phyloP scores from a whole-genome alignment of 2,797 vertebrate species.

The Helarctos malayanus region DNA sequence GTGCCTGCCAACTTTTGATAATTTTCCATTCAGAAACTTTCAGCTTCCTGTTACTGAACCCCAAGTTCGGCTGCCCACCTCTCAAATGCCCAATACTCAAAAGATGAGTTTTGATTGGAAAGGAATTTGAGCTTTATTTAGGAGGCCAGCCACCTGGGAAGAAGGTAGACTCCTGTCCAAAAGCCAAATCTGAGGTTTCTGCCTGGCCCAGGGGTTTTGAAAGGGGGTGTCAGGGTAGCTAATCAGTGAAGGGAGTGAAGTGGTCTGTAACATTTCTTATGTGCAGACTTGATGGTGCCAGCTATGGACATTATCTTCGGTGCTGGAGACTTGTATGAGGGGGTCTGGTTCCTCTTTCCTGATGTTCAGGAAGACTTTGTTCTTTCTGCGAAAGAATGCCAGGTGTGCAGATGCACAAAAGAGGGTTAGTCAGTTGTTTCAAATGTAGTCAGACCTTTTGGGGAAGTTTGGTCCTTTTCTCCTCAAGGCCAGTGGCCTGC shows the following conservation, averaged over 20 bases:
- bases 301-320: neutral
- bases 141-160: neutral
- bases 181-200: neutral
- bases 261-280: neutral
- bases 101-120: neutral
- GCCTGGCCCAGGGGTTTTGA: neutral
- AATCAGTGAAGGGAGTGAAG: neutral
- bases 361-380: neutral
- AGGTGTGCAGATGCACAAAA: neutral
- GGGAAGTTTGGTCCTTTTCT: neutral
- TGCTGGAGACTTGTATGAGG: neutral
- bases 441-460: neutral
- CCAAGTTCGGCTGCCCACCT: neutral
- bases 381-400: neutral
- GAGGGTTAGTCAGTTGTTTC: neutral
- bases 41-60: neutral
- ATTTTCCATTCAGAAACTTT: neutral
- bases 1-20: neutral
- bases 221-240: neutral
- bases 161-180: neutral
- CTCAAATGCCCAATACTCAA: neutral
- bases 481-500: neutral
- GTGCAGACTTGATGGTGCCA: neutral
- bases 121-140: neutral
- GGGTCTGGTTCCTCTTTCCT: neutral